These are phyloP conservation scores for Pseudoatta argentina DNA, from an alignment of 1,140 invertebrate genomes.

Conservation along the genomic window DNA sequence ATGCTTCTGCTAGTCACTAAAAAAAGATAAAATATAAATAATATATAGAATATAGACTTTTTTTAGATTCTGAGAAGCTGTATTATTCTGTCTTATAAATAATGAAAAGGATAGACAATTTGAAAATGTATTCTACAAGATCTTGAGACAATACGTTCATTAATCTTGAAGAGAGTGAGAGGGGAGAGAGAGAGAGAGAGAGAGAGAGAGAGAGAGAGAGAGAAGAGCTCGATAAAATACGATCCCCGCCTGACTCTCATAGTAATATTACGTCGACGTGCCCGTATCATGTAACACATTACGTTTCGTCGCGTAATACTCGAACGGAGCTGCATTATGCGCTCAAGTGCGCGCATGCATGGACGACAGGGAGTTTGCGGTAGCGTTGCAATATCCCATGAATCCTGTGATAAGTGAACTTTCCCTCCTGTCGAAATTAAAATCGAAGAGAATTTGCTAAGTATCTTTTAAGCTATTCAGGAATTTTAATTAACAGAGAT, in stretches of 20 bases:
- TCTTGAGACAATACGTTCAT: slow-evolving; percentile 28
- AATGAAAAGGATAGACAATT: slow-evolving; percentile 4
- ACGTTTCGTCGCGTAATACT: slow-evolving; percentile 65
- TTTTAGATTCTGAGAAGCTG: too few relatives aligned
- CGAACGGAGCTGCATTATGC: slow-evolving; percentile 48
- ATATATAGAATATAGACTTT: too few relatives aligned
- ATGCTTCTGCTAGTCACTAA: background rate
- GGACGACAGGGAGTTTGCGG: background rate
- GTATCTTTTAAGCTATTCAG: background rate
- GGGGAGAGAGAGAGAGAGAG: background rate
- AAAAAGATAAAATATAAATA: background rate
- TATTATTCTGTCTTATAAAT: background rate
- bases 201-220: background rate
- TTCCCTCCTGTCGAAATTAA: background rate
- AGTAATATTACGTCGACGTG: slow-evolving; percentile 44
- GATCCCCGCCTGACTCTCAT: slow-evolving; percentile 29
- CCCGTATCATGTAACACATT: slow-evolving; percentile 63
- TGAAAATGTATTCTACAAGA: slow-evolving; percentile 1
- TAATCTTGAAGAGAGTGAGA: slow-evolving; percentile 35
- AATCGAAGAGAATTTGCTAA: background rate
- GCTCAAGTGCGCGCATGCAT: slow-evolving; percentile 24
- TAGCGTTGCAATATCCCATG: slow-evolving; percentile 10
- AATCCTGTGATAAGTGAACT: slow-evolving; percentile 36
- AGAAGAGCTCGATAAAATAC: slow-evolving; percentile 36
- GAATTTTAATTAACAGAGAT: background rate